Base-by-base conservation (phyloP, 1,140 invertebrate genomes). In the Sycobia sp. region DNA sequence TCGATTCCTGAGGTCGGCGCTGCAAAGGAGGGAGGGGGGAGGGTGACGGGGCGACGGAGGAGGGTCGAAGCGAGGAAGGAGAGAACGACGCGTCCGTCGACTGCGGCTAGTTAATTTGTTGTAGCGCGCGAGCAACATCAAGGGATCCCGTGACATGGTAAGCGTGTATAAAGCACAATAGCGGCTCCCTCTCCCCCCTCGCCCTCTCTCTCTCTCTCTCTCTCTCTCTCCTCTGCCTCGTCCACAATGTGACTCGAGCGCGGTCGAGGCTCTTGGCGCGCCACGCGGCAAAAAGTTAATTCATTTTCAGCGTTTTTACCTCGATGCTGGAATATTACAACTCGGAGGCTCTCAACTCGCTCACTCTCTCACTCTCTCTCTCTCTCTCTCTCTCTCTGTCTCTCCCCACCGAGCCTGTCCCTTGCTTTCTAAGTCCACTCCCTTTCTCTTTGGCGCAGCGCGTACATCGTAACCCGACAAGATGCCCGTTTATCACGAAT, bases 281-380 rank as follows among this genome's bases (percentile, higher is more conserved):
- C 7, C 55, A 22, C 56, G 20, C 16, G 46, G 58, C 71, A 76
- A 78, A 78, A 78, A 77, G 75, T 78, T 77, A 77, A 78, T 77
- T 78, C 76, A 75, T 77, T 75, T 76, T 72, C 74, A 72, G 66
- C 65, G 67, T 76, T 78, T 75, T 75, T 77, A 76, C 69, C 64
- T 57, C 63, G 71, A 75, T 71, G 65, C 57, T 43, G 59, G 68
- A 73, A 75, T 73, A 72, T 72, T 70, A 66, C 63, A 11, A 25
- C 34, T 0, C 71, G 73, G 72, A 39, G 50, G 38, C 32, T 60
- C 51, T 62, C 49, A 54, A 46, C 38, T 3, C 4, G 18, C 5
- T 18, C n/a, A n/a, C n/a, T n/a, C n/a, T n/a, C n/a, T n/a, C n/a
- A n/a, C n/a, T n/a, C n/a, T n/a, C 27, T 10, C 13, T 43, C 10